These are phyloP conservation scores for Philaethria dido DNA, from an alignment of 2,888 invertebrate genomes.

Conservation along the genomic window DNA sequence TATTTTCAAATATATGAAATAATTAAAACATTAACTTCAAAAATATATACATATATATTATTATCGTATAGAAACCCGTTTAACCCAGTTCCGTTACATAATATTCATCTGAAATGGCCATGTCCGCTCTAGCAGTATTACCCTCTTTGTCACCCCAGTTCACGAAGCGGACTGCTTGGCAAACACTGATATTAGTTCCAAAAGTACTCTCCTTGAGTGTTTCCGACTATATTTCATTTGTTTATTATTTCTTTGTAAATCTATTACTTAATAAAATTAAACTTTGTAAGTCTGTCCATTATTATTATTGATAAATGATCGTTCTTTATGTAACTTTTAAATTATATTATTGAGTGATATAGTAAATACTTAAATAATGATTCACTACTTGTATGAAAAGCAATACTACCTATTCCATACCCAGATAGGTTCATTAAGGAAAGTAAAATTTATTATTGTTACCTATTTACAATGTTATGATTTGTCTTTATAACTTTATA, in stretches of 20 bases:
- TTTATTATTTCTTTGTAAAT: conserved; percentile 48
- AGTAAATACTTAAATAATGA: too few species aligned
- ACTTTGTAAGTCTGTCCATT: conserved; percentile 21
- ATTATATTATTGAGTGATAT: too few species aligned
- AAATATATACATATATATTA: background rate
- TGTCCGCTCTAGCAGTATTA: conserved; percentile 52
- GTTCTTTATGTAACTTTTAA: background rate
- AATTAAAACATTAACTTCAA: background rate
- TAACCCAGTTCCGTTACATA: conserved; percentile 11
- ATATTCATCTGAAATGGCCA: conserved; percentile 1
- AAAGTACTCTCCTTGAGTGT: conserved; percentile 74
- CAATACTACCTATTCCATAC: too few species aligned
- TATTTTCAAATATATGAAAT: background rate
- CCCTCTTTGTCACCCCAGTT: conserved; percentile 72
- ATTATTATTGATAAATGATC: background rate
- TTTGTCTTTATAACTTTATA: too few species aligned
- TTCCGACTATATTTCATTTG: conserved; percentile 71
- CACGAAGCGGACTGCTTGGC: conserved; percentile 75
- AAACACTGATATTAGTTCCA: conserved; percentile 79
- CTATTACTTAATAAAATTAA: conserved; percentile 45
- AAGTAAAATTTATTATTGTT: too few species aligned
- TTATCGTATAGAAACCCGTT: background rate
- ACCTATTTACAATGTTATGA: too few species aligned
- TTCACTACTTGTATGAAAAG: too few species aligned
- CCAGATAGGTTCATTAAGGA: too few species aligned